Base-by-base conservation (phyloP, 2,888 invertebrate species). In the Habroteleia sp. region DNA sequence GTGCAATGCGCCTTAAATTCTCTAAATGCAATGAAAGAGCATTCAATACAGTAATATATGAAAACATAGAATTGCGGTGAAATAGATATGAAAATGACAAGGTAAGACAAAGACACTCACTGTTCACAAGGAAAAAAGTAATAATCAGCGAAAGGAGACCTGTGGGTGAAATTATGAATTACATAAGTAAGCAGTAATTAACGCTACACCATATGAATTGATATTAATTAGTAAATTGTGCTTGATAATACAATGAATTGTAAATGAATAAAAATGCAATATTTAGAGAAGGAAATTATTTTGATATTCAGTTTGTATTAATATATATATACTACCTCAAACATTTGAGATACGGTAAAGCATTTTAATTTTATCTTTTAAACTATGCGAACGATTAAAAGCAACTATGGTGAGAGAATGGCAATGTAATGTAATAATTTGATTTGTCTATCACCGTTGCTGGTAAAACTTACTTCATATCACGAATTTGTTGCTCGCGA, bases 381-480 rank as follows among this genome's bases (percentile, higher is more conserved):
- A 25, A 6, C 3, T 6, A 25, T 25, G 25, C 1, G 6, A 6
- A 7, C 6, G 4, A 7, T 6, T 25, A 25, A 25, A 31, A 41
- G 20, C 29, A 44, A 35, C 14, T 4, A 4, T 8, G n/a, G 14
- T 8, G n/a, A n/a, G n/a, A n/a, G n/a, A n/a, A n/a, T n/a, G n/a
- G n/a, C n/a, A n/a, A n/a, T n/a, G n/a, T n/a, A n/a, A n/a, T n/a
- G n/a, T n/a, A n/a, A n/a, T n/a, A n/a, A n/a, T n/a, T n/a, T n/a
- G n/a, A n/a, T n/a, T n/a, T n/a, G n/a, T n/a, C n/a, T n/a, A n/a
- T n/a, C n/a, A n/a, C n/a, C n/a, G n/a, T n/a, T n/a, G n/a, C n/a
- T n/a, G n/a, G n/a, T n/a, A n/a, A n/a, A n/a, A n/a, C 91, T 88
- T 84, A 95, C 95, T 95, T 94, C 83, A 94, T 87, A 86, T 95